These are phyloP conservation scores for Salminus brasiliensis DNA, from an alignment of 2,113 vertebrate genomes.

Conservation along the genomic window DNA sequence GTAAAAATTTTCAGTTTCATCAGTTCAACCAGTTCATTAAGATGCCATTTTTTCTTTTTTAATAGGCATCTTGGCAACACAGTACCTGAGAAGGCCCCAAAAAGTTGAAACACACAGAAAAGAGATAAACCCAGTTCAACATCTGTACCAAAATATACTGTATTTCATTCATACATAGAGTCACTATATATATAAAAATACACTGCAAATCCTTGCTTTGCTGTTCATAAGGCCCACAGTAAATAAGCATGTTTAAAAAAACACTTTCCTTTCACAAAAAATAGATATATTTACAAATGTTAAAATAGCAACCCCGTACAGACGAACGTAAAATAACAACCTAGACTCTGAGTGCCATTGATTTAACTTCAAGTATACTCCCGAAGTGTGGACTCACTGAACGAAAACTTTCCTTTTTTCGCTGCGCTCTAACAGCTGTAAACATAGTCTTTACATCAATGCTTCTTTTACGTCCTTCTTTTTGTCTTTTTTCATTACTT, in stretches of 20 bases:
- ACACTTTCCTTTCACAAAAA: slow-evolving; percentile 69
- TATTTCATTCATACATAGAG: slow-evolving; percentile 72
- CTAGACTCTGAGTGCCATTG: slow-evolving; percentile 58
- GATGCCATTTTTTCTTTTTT: slow-evolving; percentile 29
- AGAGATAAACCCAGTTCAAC: slow-evolving; percentile 54
- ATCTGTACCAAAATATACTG: slow-evolving; percentile 85
- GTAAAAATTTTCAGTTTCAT: slow-evolving; percentile 25
- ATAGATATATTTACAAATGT: slow-evolving; percentile 71
- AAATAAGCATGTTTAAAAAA: slow-evolving; percentile 60
- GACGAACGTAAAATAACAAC: slow-evolving; percentile 68
- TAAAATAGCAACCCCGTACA: slow-evolving; percentile 83
- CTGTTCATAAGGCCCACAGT: slow-evolving; percentile 63
- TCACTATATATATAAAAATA: slow-evolving; percentile 79
- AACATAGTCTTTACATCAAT: slow-evolving; percentile 49
- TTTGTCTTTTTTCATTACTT: slow-evolving; percentile 11
- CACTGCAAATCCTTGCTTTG: slow-evolving; percentile 83
- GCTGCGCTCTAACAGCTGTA: slow-evolving; percentile 42
- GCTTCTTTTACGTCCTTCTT: slow-evolving; percentile 46
- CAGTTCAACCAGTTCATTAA: slow-evolving; percentile 44
- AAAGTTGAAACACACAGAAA: slow-evolving; percentile 69
- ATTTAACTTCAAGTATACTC: slow-evolving; percentile 61
- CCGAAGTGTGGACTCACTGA: slow-evolving; percentile 29
- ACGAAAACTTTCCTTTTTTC: slow-evolving; percentile 17
- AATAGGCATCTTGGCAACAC: slow-evolving; percentile 67
- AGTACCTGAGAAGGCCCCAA: slow-evolving; percentile 95